phyloP scores from a whole-genome alignment of 2,113 vertebrate species.

The Ptilorrhoa leucosticta region DNA sequence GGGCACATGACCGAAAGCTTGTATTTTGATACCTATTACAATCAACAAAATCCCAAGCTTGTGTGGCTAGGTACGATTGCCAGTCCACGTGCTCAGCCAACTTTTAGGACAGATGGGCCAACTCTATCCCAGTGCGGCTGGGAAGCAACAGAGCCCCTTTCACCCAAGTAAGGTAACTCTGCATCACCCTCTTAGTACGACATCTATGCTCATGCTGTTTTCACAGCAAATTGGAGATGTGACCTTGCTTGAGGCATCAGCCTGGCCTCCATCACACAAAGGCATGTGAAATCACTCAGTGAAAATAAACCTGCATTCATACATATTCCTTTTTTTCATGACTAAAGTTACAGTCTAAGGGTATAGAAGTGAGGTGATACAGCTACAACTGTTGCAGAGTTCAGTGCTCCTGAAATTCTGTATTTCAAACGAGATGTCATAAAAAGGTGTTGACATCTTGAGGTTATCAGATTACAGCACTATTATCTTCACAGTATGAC shows the following conservation, averaged over 20 bases:
- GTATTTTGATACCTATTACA: neutral
- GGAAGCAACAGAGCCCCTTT: neutral
- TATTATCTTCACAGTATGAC: neutral
- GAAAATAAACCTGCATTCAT: neutral
- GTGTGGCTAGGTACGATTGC: neutral
- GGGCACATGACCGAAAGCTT: neutral
- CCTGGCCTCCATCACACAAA: neutral
- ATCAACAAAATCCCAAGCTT: neutral
- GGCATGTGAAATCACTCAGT: neutral
- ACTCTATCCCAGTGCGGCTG: neutral
- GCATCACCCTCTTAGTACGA: neutral
- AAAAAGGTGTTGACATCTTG: neutral
- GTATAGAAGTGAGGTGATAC: neutral
- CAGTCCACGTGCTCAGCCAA: accelerated
- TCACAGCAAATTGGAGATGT: neutral
- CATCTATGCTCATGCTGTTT: neutral
- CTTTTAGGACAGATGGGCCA: neutral
- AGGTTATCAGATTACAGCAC: neutral
- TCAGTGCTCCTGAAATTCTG: neutral
- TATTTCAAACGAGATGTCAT: neutral
- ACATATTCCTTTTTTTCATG: neutral
- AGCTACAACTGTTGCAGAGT: neutral
- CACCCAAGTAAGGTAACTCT: neutral
- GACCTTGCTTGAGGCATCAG: neutral
- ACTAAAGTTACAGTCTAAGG: neutral